phyloP scores from a whole-genome alignment of 2,888 invertebrate genomes.

The Chelonus formosanus region DNA sequence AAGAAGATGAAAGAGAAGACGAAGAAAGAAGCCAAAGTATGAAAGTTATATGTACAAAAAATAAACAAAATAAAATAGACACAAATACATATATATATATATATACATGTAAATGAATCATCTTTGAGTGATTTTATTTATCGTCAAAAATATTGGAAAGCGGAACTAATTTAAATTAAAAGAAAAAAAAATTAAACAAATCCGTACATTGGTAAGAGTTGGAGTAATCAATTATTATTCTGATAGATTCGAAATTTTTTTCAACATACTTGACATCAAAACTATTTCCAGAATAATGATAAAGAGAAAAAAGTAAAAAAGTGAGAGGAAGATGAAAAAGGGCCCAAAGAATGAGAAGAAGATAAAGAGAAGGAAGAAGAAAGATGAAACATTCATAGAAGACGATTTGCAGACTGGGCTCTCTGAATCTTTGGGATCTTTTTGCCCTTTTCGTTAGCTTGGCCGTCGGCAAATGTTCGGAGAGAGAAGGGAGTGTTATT shows the following conservation, averaged over 20 bases:
- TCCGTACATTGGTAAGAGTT: too few species aligned
- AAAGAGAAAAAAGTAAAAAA: slow-evolving; percentile 2
- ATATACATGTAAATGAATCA: too few species aligned
- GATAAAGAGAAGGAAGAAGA: slow-evolving; percentile 31
- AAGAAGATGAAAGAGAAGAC: slow-evolving; percentile 2
- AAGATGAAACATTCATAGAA: slow-evolving; percentile 52
- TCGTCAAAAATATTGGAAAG: too few species aligned
- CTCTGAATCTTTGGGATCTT: slow-evolving; percentile 52
- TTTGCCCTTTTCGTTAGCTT: slow-evolving; percentile 46
- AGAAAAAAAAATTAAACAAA: too few species aligned
- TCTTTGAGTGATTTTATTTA: too few species aligned
- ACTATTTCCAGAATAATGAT: neutral
- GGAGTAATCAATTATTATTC: neutral
- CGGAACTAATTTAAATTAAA: too few species aligned
- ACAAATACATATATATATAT: too few species aligned
- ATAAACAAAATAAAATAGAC: too few species aligned
- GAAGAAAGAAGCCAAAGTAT: neutral
- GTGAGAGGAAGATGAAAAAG: slow-evolving; percentile 18
- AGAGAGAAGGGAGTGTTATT: slow-evolving; percentile 54
- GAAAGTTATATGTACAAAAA: too few species aligned
- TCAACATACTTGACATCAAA: too few species aligned
- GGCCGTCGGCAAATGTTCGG: slow-evolving; percentile 40
- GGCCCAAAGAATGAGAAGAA: slow-evolving; percentile 27
- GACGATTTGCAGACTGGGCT: slow-evolving; percentile 51
- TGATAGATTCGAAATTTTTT: too few species aligned